Base-by-base conservation (phyloP, 2,888 invertebrate species). In the Thereva unica region DNA sequence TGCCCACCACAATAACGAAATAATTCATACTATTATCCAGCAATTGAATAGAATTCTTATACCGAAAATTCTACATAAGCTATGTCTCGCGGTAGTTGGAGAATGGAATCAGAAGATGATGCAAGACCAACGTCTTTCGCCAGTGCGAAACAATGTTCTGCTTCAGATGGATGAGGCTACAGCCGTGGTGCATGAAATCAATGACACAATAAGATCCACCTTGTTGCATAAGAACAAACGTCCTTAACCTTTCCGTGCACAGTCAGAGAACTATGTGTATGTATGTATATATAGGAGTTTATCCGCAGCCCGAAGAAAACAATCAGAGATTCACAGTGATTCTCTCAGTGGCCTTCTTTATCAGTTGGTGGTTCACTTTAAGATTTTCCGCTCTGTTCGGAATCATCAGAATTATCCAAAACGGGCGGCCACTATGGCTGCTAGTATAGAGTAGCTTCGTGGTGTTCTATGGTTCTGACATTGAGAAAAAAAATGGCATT, bases 131-230 rank as follows among this genome's bases (percentile, higher is more conserved):
- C 53, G 42, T 64, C 53, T 41, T 64, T 64, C 34, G 37, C 10
- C 61, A 40, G 50, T 9, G 50, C 61, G 40, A 61, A 61, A 61
- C 61, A 61, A 61, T 61, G 61, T 61, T 61, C 61, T 50, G 6
- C 44, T 8, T 44, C n/a, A 44, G n/a, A 34, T 12, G 40, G 61
- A 41, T 50, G 61, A 54, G 54, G 47, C 41, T 50, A 65, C 23
- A 23, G 23, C 34, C 55, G 47, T 49, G 49, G 49, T 56, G 56
- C 65, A 65, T 65, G 42, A 65, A 65, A 65, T 56, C 65, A 65
- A 56, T 65, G 65, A 65, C 65, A 65, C 64, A 64, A 64, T 64
- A 40, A 53, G 64, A 65, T 65, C 65, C 65, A 65, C 65, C 65
- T 65, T 65, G 45, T 64, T 64, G 64, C 64, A 64, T 64, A 64